These are phyloP conservation scores for Halcyon smyrnensis DNA, from an alignment of 2,797 vertebrate genomes.

Conservation along the genomic window DNA sequence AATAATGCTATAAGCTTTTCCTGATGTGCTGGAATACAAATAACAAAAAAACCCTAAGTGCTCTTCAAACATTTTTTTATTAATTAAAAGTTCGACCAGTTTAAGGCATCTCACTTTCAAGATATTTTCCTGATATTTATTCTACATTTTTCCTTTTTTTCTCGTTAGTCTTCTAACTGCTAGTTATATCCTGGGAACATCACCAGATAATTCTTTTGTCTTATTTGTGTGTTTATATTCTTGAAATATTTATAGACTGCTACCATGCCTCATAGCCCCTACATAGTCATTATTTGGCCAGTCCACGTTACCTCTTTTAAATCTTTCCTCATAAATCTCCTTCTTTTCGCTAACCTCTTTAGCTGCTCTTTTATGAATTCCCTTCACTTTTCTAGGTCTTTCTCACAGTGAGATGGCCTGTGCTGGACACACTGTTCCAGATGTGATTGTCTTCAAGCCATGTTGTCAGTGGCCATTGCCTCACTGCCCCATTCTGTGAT, in stretches of 20 bases:
- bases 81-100: not conserved
- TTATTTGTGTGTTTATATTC: conserved; percentile 41
- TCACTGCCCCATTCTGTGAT: not conserved
- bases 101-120: not conserved
- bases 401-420: not conserved
- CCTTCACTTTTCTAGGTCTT: not conserved
- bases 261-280: not conserved
- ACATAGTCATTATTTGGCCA: not conserved
- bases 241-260: conserved; percentile 63
- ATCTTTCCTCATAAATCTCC: conserved; percentile 57
- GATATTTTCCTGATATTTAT: not conserved
- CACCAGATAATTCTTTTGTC: conserved; percentile 31
- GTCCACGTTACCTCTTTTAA: conserved; percentile 2
- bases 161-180: conserved; percentile 17
- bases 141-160: not conserved
- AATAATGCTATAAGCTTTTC: not conserved
- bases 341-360: not conserved
- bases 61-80: not conserved
- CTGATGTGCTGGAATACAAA: not conserved
- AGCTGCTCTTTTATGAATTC: not conserved
- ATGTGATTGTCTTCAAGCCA: not conserved
- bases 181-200: not conserved
- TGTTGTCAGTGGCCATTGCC: rapidly evolving
- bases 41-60: rapidly evolving
- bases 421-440: not conserved